Evolutionary conservation across 2,888 invertebrate genomes (phyloP).

Genomic region (Cynaeus angustus): DNA sequence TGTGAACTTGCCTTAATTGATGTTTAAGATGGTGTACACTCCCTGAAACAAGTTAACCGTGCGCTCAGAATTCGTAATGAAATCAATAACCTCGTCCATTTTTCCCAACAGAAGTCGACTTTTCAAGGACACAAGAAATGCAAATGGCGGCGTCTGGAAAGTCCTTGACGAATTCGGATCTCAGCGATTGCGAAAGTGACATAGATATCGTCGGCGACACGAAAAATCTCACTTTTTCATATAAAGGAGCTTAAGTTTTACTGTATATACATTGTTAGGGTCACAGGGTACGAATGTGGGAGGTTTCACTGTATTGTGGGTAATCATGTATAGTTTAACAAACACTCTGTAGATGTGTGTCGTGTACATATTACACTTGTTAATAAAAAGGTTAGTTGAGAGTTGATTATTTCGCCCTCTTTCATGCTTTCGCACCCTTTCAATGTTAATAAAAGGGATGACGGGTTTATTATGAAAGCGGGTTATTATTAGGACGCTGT

Average conservation of each 20-base stretch:
- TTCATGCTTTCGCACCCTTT: conserved; percentile 10
- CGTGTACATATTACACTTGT: conserved; percentile 36
- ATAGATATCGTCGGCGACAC: conserved; percentile 77
- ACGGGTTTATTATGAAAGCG: conserved; percentile 15
- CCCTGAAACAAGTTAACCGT: conserved; percentile 11
- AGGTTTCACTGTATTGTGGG: not conserved
- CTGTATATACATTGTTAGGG: not conserved
- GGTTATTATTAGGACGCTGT: conserved; percentile 30
- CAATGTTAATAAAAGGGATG: conserved; percentile 16
- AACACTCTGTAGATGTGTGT: conserved; percentile 34
- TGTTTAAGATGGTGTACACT: conserved; percentile 63
- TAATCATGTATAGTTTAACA: not conserved
- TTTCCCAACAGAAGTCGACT: conserved; percentile 22
- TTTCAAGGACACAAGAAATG: conserved; percentile 19
- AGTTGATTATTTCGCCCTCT: conserved; percentile 8
- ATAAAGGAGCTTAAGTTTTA: conserved; percentile 56
- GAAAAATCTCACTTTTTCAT: conserved; percentile 58
- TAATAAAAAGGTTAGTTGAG: conserved; percentile 39
- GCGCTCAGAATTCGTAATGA: conserved; percentile 3
- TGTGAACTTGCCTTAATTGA: conserved; percentile 67
- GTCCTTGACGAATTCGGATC: conserved; percentile 66
- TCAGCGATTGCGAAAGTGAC: conserved; percentile 77
- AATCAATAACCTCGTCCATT: not conserved
- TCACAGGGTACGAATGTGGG: not conserved
- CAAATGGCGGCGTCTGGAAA: conserved; percentile 45